These are phyloP conservation scores for Drosophila ironensis DNA, from an alignment of 1,140 invertebrate species.

Conservation along the genomic window DNA sequence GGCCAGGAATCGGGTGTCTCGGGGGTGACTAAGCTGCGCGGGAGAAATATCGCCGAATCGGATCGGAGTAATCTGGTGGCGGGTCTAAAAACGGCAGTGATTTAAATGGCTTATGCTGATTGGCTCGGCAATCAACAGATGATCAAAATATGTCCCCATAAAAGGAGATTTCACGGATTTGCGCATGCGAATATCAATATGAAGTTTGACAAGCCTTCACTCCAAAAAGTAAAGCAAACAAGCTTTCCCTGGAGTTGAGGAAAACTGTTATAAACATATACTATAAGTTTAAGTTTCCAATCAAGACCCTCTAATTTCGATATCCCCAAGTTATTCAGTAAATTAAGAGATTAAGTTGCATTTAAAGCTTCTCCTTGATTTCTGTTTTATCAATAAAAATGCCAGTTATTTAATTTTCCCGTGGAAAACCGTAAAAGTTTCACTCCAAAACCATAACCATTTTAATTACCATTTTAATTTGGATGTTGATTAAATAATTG, in stretches of 20 bases:
- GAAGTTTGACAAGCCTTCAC: not conserved
- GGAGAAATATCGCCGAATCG: not conserved
- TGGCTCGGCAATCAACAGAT: conserved; percentile 33
- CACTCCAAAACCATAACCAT: no score
- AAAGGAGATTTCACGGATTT: conserved; percentile 14
- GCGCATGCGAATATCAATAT: conserved; percentile 10
- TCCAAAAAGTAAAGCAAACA: not conserved
- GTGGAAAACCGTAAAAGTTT: no score
- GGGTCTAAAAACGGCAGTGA: conserved; percentile 15
- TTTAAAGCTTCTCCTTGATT: no score
- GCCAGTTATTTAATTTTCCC: no score
- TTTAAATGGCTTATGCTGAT: conserved; percentile 28
- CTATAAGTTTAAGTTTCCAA: no score
- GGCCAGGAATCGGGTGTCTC: conserved; percentile 17
- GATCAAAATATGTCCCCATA: conserved; percentile 25
- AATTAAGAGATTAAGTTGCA: no score
- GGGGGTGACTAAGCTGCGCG: conserved; percentile 5
- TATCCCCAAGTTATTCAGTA: no score
- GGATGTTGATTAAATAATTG: not conserved
- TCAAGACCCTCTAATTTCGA: no score
- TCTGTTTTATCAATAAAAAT: no score
- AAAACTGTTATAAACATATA: no score
- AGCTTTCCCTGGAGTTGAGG: no score
- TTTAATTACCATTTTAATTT: not conserved
- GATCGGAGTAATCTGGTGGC: conserved; percentile 30